Evolutionary conservation across 2,797 vertebrate genomes (phyloP), one percentile per base, ranked within the genome.

Genomic region (Gallinago stenura): DNA sequence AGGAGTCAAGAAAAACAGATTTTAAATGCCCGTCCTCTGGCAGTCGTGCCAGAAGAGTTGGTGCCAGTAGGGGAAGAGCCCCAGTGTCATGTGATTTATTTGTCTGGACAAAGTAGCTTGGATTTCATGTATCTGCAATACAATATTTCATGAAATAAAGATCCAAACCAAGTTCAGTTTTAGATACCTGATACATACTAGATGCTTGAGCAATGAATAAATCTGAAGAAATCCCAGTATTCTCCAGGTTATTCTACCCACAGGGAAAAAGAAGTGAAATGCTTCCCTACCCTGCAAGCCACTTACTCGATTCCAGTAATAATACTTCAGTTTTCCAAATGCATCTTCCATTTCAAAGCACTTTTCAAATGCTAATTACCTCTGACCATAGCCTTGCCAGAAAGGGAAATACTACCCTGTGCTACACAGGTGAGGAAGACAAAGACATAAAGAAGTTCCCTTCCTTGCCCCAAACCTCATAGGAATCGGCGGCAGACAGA

Each of bases 301-400:
- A 56, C 56, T 96, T 61, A 81, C 18, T 84, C 81, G 70, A 1
- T 70, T 71, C 33, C 46, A 28, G 61, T 75, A 93, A 87, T 75
- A 94, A 78, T 75, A 91, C 83, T 90, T 93, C 15, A 4, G 33
- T 81, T 92, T 95, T 93, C 76, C 79, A 96, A 94, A 83, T 37
- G 79, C 69, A 76, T 91, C 85, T 90, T 94, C 79, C 87, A 91
- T 96, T 94, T 96, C 96, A 96, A 95, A 95, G 79, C 58, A 83
- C 89, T 93, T 96, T 95, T 95, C 91, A 94, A 87, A 95, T 90
- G 87, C 39, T 95, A 90, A 93, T 95, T 81, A 62, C 31, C 54
- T 92, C 84, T 87, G 50, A 81, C 69, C 58, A 41, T 31, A 69
- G 25, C 35, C 65, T 82, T 82, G 76, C 77, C 91, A 95, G 85